These are phyloP conservation scores for Drosophila truncata DNA, from an alignment of 1,140 invertebrate species.

Conservation along the genomic window DNA sequence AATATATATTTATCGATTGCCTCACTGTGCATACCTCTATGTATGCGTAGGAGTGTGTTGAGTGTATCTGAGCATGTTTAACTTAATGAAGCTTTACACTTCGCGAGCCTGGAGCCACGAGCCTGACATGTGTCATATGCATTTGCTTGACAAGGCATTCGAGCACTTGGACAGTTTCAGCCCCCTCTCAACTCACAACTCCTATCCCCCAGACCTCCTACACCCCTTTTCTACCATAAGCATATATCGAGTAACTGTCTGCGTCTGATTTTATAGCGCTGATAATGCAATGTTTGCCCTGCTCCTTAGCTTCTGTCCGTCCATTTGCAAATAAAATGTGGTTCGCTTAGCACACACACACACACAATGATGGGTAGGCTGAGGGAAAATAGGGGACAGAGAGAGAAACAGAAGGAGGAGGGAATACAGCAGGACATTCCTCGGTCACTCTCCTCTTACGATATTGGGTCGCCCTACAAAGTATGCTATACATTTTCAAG, in stretches of 20 bases:
- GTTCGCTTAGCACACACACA: conserved; percentile 39
- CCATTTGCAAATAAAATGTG: conserved; percentile 40
- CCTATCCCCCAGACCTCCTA: neutral
- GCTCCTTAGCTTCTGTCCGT: conserved; percentile 20
- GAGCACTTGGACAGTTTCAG: conserved; percentile 45
- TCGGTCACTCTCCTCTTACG: conserved; percentile 1
- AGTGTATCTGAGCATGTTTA: conserved; percentile 31
- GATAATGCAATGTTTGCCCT: conserved; percentile 50
- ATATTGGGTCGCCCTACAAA: conserved; percentile 10
- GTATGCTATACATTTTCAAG: conserved; percentile 28
- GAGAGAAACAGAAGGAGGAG: neutral
- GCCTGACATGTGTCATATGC: conserved; percentile 76
- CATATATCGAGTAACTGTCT: conserved; percentile 67
- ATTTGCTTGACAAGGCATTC: conserved; percentile 62
- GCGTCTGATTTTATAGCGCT: conserved; percentile 63
- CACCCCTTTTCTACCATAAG: conserved; percentile 21
- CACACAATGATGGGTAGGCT: neutral
- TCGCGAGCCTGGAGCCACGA: conserved; percentile 38
- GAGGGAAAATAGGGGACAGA: neutral
- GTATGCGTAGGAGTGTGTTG: conserved; percentile 6
- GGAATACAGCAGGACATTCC: neutral
- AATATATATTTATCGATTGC: neutral
- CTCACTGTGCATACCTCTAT: conserved; percentile 2
- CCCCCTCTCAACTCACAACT: neutral
- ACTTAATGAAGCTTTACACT: conserved; percentile 70